phyloP scores from a whole-genome alignment of 1,140 invertebrate species.

The Hydropsyche tenuis region DNA sequence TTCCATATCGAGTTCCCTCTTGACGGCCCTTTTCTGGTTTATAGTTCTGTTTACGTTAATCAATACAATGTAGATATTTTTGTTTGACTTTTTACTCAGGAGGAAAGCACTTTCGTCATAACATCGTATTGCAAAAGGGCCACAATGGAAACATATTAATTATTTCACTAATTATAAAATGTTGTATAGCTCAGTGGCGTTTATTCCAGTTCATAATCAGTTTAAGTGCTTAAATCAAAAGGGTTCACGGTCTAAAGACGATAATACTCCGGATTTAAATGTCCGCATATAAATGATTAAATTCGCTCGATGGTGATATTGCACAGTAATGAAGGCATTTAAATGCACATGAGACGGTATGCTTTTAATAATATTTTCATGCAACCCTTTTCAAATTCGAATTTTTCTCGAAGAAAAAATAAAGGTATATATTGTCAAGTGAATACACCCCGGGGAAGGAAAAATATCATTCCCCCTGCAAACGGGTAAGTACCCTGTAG shows the following conservation, averaged over 20 bases:
- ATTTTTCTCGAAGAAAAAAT: constrained; percentile 30
- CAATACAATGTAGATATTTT: background rate
- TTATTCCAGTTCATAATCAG: constrained; percentile 12
- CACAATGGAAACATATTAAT: background rate
- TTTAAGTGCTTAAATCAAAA: constrained; percentile 18
- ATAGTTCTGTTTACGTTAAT: constrained; percentile 47
- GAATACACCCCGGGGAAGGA: constrained; percentile 46
- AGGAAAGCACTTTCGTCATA: background rate
- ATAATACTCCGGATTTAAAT: constrained; percentile 12
- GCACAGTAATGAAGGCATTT: background rate
- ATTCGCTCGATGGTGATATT: background rate
- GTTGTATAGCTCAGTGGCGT: background rate
- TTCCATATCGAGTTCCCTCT: constrained; percentile 14
- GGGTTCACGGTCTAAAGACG: constrained; percentile 6
- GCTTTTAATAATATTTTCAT: background rate
- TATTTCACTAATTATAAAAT: constrained; percentile 11
- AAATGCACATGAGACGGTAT: background rate
- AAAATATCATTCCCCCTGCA: constrained; percentile 33
- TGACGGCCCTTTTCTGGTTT: constrained; percentile 36
- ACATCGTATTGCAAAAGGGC: background rate
- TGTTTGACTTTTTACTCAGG: background rate
- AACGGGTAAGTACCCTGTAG: constrained; percentile 47
- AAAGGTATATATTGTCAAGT: constrained; percentile 50
- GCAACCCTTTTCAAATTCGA: constrained; percentile 27
- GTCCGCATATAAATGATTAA: constrained; percentile 18